These are phyloP conservation scores for Tamandua tetradactyla DNA, from an alignment of 2,797 vertebrate genomes.

Conservation along the genomic window DNA sequence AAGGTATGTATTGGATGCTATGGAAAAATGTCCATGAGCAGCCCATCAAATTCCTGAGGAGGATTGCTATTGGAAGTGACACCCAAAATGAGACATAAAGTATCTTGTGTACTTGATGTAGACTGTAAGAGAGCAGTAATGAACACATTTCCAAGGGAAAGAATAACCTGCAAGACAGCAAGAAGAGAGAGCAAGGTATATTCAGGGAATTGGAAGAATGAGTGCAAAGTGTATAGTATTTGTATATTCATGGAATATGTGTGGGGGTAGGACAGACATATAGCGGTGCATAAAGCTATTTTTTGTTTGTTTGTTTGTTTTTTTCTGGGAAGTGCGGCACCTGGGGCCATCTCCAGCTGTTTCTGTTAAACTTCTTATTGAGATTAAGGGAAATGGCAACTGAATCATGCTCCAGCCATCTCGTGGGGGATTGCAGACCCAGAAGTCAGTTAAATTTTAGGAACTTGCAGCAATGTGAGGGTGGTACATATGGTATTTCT, in stretches of 20 bases:
- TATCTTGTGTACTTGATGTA: background rate
- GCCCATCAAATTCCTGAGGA: background rate
- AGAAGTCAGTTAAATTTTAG: background rate
- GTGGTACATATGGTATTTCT: background rate
- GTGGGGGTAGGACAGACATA: rapidly evolving
- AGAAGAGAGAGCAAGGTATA: background rate
- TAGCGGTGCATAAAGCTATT: background rate
- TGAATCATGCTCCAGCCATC: background rate
- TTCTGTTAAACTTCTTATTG: background rate
- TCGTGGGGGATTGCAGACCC: background rate
- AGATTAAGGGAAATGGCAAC: background rate
- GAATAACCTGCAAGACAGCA: background rate
- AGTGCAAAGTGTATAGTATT: background rate
- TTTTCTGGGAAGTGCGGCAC: background rate
- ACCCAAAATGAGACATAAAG: background rate
- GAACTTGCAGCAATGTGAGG: background rate
- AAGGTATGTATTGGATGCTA: background rate
- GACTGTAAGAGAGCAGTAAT: background rate
- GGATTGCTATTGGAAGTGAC: background rate
- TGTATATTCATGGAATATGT: background rate
- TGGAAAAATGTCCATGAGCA: background rate
- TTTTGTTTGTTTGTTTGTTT: no score
- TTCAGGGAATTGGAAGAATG: background rate
- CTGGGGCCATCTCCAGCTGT: background rate
- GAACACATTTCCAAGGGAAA: background rate